Evolutionary conservation across 1,140 invertebrate genomes (phyloP).

Genomic region (Sycobia sp.): DNA sequence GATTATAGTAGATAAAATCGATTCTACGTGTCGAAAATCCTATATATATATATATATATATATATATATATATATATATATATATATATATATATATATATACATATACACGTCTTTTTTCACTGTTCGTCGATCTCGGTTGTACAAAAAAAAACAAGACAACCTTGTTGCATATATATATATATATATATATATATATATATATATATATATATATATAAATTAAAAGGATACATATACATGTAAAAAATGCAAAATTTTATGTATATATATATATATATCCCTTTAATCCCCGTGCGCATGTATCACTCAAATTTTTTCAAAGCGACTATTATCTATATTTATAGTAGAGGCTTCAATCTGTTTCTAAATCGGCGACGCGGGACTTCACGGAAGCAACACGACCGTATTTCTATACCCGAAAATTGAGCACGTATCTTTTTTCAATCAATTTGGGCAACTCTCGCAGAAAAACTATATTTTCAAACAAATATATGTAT

Average conservation of each 20-base stretch:
- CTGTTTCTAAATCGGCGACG: slow-evolving; percentile 6
- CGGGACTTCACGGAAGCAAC: slow-evolving; percentile 4
- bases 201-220: too few relatives aligned
- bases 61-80: too few relatives aligned
- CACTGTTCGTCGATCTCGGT: slow-evolving; percentile 19
- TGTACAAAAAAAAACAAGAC: slow-evolving; percentile 15
- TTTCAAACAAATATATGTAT: slow-evolving; percentile 14
- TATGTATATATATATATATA: background rate
- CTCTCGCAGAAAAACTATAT: slow-evolving; percentile 5
- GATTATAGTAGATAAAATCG: slow-evolving; percentile 10
- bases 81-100: too few relatives aligned
- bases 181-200: too few relatives aligned
- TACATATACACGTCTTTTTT: slow-evolving; percentile 33
- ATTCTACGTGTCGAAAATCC: slow-evolving; percentile 17
- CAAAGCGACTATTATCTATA: too few relatives aligned
- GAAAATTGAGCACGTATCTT: slow-evolving; percentile 6
- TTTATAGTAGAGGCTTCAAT: slow-evolving; percentile 13
- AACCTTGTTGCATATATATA: slow-evolving; percentile 7
- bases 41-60: too few relatives aligned
- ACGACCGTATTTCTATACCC: background rate
- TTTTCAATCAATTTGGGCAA: background rate
- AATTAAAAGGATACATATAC: slow-evolving; percentile 30
- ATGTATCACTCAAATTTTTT: too few relatives aligned
- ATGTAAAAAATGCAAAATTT: slow-evolving; percentile 8
- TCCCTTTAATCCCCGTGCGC: too few relatives aligned